Evolutionary conservation across 2,113 vertebrate species (phyloP).

Genomic region (Ptychochromis oligacanthus): DNA sequence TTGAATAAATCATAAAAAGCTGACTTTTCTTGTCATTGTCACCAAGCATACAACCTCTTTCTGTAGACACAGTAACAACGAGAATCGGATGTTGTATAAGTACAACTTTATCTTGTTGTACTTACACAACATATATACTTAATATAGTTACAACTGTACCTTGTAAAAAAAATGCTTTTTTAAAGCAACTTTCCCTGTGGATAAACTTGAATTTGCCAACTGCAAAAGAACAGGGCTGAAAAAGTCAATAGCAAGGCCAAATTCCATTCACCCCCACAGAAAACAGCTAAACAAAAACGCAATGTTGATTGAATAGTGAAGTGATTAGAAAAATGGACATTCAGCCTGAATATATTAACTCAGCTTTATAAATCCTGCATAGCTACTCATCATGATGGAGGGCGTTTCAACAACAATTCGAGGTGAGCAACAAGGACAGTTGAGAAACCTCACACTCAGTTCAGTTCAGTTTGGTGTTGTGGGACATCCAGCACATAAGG

Average conservation of each 20-base stretch:
- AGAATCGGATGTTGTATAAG: no score
- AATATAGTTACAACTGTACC: no score
- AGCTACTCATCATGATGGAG: neutral
- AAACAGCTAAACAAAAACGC: neutral
- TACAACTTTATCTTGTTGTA: neutral
- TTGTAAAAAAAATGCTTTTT: neutral
- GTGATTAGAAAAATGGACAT: neutral
- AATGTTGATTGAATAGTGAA: neutral
- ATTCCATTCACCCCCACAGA: neutral
- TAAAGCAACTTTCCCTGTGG: neutral
- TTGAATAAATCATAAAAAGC: no score
- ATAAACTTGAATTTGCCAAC: neutral
- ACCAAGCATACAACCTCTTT: no score
- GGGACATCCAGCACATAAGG: neutral
- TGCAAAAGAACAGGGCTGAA: neutral
- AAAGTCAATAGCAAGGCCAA: neutral
- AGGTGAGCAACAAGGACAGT: neutral
- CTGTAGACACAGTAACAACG: no score
- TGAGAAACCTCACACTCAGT: neutral
- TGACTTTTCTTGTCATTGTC: no score
- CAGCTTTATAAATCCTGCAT: neutral
- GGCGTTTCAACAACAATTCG: neutral
- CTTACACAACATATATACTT: no score
- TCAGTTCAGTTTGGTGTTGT: neutral
- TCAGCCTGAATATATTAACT: neutral